These are phyloP conservation scores for Gambusia holbrooki DNA, from an alignment of 2,113 vertebrate genomes.

Conservation along the genomic window DNA sequence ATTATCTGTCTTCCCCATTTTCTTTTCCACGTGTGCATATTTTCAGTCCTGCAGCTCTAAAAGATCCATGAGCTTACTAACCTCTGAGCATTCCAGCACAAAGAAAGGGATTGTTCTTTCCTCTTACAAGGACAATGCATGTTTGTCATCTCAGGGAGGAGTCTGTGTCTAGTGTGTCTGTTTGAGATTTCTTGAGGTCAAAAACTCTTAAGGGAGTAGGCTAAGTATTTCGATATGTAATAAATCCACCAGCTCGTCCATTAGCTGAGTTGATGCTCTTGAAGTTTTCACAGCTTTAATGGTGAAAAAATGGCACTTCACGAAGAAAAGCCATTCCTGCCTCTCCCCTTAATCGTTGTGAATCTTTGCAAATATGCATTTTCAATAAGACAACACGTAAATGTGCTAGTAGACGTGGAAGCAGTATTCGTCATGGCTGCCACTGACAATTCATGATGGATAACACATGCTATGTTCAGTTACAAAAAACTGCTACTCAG, in stretches of 20 bases:
- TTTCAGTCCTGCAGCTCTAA: constrained; percentile 28
- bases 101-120: constrained; percentile 58
- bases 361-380: not conserved
- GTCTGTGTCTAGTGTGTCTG: not conserved
- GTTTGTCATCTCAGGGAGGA: constrained; percentile 55
- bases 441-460: constrained; percentile 61
- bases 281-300: constrained; percentile 13
- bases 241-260: constrained; percentile 24
- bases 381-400: not conserved
- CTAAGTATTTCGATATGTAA: constrained; percentile 36
- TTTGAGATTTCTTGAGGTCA: constrained; percentile 38
- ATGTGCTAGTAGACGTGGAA: constrained; percentile 49
- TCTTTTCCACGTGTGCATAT: constrained; percentile 29
- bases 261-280: constrained; percentile 22
- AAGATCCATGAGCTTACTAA: constrained; percentile 59
- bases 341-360: not conserved
- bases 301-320: not conserved
- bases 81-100: constrained; percentile 47
- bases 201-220: constrained; percentile 10
- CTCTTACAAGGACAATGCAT: constrained; percentile 56
- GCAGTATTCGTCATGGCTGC: constrained; percentile 51
- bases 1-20: constrained; percentile 37
- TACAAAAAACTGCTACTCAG: constrained; percentile 35
- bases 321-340: not conserved
- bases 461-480: constrained; percentile 55